Evolutionary conservation across 2,888 invertebrate genomes (phyloP), one percentile per base, ranked within the genome.

Genomic region (Ganaspis brasiliensis): DNA sequence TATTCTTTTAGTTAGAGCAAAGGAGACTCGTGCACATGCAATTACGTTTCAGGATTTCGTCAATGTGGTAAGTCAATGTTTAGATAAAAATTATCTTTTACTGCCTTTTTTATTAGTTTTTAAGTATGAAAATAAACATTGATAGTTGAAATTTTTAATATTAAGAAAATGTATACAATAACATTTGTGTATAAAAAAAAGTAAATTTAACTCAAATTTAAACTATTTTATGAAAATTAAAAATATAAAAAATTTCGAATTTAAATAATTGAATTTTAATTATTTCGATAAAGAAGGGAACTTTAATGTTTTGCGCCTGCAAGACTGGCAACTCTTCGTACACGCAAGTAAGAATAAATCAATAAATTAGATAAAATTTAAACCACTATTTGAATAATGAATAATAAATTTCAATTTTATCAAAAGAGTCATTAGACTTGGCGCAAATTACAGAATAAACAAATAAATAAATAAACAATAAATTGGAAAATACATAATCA

Each of bases 31-130:
- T 35, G 86, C 85, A 84, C 94, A 95, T 77, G 96, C 97, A 77
- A 96, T 98, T 87, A 97, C 97, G 52, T 98, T 97, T 92, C 97
- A 98, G 93, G 97, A 98, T 90, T 98, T 98, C 92, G 97, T 98
- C 84, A 97, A 97, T 93, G 96, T 98, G 95, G 98, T 98, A 91
- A 97, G 97, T 95, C 52, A 37, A 71, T 16, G 6, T 19, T 71
- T 2, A 16, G 12, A 52, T 26, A 19, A 2, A 0, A 16, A 59
- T n/a, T 6, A 31, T 6, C 31, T 49, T 49, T 16, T 49, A n/a
- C 5, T 49, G 14, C n/a, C n/a, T 14, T 49, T 4, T 49, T 49
- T 49, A 37, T 71, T 40, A 35, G 37, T 59, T 52, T 14, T 56
- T 31, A 31, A 31, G 6, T n/a, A n/a, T n/a, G n/a, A n/a, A n/a